Base-by-base conservation (phyloP, 2,888 invertebrate species). In the Phrixothrix hirtus region DNA sequence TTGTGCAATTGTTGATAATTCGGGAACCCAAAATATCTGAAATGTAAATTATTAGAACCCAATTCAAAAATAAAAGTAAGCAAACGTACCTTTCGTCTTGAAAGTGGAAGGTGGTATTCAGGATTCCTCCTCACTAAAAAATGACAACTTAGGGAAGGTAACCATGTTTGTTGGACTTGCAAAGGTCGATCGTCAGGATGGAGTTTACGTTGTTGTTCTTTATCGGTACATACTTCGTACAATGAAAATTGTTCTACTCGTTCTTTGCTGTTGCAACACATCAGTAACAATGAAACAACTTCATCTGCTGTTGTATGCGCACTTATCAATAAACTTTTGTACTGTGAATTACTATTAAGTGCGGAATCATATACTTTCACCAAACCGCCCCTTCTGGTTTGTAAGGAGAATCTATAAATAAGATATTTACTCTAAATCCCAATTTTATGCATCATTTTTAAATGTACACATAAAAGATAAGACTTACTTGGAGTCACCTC, bases 341-440 rank as follows among this genome's bases (percentile, higher is more conserved):
- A 95, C 78, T 93, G 90, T 0, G 93, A 94, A 72, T 91, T 91
- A 43, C 90, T 87, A 84, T 92, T 92, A 59, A 95, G 79, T 25
- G 91, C 92, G 11, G 91, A 89, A 75, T 95, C 95, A 80, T 93
- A 90, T 48, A 96, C 88, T 77, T 93, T 89, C 61, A 95, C 90
- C 55, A 95, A 80, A n/a, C 93, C 93, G 21, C 95, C 94, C 2
- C 90, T 86, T 57, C 91, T 84, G 69, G 91, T 89, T 77, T 93
- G 89, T 48, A 96, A 81, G 42, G 90, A 89, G 77, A 95, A 94
- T 75, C 88, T 88, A 80, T 80, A 44, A 59, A 54, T 59, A 36
- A 45, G 55, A 55, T 43, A 29, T 15, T 27, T 17, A 37, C 7
- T 9, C 4, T 36, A 16, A 31, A 34, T 10, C 29, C 10, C 29